Base-by-base conservation (phyloP, 2,888 invertebrate genomes). In the Phyllotreta cruciferae region DNA sequence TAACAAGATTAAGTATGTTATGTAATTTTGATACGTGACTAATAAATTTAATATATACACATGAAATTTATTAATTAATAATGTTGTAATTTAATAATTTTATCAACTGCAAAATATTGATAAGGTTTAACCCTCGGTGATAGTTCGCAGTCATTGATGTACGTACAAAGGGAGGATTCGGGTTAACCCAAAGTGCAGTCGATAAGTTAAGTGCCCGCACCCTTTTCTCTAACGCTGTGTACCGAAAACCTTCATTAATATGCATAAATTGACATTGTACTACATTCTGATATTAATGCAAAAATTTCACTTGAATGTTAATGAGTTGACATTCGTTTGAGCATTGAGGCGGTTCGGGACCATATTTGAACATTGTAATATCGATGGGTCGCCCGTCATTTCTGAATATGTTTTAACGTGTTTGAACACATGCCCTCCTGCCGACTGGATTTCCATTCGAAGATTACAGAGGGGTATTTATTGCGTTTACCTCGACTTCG, bases 251-350 rank as follows among this genome's bases (percentile, higher is more conserved):
- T 64, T 72, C 73, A 76, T 77, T 76, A 77, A 77, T 77, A 77
- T 77, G 76, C 75, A 76, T 77, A 77, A 77, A 77, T 77, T 75
- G 76, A 77, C 76, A 76, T 76, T 74, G 76, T 71, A 72, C 73
- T 69, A 70, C 71, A 71, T 71, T 71, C 68, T 68, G 71, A 71
- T 71, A 73, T 72, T 75, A 75, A 76, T 75, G 74, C 74, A 76
- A 76, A 76, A 76, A 75, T 75, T 71, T 68, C 73, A 69, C 70
- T 71, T 75, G 76, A 75, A 76, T 76, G 74, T 73, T 75, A 75
- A 76, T 73, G 65, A 73, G 74, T 74, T 74, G 73, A 74, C 74
- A 73, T 70, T 71, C 67, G 67, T 69, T 69, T 67, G 69, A 69
- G 58, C 61, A 58, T 56, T 54, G 55, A 55, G 56, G 38, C 60